Percentiles rank a stretch among this genome's conserved stretches.
These are phyloP conservation scores for Spinus pinus DNA, from an alignment of 2,797 vertebrate genomes.

Conservation along the genomic window DNA sequence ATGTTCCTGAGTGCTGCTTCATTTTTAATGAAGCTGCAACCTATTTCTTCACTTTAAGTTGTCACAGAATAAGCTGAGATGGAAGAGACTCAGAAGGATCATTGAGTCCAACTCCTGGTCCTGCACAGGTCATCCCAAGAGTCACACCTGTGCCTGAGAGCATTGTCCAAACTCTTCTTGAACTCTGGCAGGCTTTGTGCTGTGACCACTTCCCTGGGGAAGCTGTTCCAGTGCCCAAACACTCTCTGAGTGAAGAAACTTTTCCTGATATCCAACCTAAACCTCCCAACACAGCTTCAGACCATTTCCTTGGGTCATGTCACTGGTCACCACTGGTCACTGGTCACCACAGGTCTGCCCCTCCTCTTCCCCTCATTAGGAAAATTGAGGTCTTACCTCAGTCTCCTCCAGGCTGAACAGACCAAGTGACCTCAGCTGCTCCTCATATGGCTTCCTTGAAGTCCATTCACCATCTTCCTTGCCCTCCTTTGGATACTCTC, in stretches of 20 bases:
- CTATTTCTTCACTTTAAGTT: not conserved
- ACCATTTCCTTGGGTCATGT: too few relatives aligned
- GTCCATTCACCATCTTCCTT: accelerated
- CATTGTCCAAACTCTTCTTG: accelerated
- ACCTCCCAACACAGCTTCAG: not conserved
- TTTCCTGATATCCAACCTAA: not conserved
- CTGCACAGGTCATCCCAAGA: not conserved
- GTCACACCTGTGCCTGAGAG: not conserved
- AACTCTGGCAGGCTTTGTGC: not conserved
- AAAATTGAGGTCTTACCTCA: not conserved
- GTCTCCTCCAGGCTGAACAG: not conserved
- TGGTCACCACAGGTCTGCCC: not conserved
- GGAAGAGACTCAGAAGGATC: not conserved
- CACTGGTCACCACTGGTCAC: too few relatives aligned
- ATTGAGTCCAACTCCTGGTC: not conserved
- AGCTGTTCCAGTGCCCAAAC: too few relatives aligned
- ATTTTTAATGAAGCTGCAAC: not conserved
- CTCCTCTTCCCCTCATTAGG: not conserved
- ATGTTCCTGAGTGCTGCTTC: not conserved
- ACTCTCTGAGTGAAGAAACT: not conserved
- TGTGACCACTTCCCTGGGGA: not conserved
- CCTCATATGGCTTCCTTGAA: not conserved
- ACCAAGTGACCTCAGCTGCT: not conserved
- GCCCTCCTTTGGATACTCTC: not conserved
- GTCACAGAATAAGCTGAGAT: not conserved